Evolutionary conservation across 1,140 invertebrate genomes (phyloP), one percentile per base, ranked within the genome.

Genomic region (Lanistes nyassanus): DNA sequence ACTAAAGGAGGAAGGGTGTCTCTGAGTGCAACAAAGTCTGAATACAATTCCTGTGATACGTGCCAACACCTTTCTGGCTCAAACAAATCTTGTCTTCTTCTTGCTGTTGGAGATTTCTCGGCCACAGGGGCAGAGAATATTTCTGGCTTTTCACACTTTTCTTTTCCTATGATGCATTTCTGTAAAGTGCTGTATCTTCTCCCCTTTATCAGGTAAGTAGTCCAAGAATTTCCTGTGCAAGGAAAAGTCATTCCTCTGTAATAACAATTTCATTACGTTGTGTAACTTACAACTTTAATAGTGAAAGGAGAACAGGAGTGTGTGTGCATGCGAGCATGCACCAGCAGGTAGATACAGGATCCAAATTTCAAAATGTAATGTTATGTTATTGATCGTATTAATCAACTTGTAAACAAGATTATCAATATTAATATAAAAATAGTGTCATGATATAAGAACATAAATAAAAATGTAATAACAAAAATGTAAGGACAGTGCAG

Each of bases 191-290:
- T 67, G 47, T 21, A 79, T 62, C 60, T 79, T 79, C 56, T 31
- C 37, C n/a, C 78, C 78, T 67, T 70, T 67, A 66, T 79, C 78
- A 66, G 78, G 78, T 26, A 79, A 76, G 7, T 29, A 74, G 3
- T 71, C 34, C 26, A 79, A 58, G 55, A 79, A 76, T 31, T 34
- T 74, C 37, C 78, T 79, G 60, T 29, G 69, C 69, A 65, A 36
- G 29, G 23, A 74, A 31, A 60, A 31, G 19, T 16, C 36, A 34
- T 31, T 3, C 34, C 34, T n/a, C 37, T 23, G 21, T 29, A 34
- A n/a, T n/a, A n/a, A n/a, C n/a, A n/a, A n/a, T n/a, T n/a, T n/a
- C n/a, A n/a, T n/a, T n/a, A n/a, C n/a, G n/a, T n/a, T n/a, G n/a
- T n/a, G n/a, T n/a, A n/a, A n/a, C n/a, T n/a, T n/a, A n/a, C n/a